phyloP scores from a whole-genome alignment of 2,113 vertebrate genomes.

The Clarias gariepinus region DNA sequence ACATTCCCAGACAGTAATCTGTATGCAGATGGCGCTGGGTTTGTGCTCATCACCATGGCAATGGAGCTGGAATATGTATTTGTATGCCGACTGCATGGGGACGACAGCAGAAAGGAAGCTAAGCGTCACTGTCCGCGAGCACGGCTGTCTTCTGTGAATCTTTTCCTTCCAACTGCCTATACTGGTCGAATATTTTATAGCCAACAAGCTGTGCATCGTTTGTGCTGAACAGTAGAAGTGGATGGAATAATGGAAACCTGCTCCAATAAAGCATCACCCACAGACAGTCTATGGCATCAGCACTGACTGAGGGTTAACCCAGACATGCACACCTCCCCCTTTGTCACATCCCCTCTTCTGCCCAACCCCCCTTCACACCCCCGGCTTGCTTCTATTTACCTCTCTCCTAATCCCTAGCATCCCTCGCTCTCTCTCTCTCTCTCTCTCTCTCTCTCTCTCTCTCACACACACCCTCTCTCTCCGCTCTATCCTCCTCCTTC shows the following conservation, averaged over 20 bases:
- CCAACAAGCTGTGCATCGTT: constrained; percentile 5
- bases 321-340: constrained; percentile 31
- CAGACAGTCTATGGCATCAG: constrained; percentile 32
- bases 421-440: constrained; percentile 35
- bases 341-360: constrained; percentile 34
- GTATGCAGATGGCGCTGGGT: constrained; percentile 47
- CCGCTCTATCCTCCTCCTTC: constrained; percentile 65
- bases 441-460: constrained; percentile 35
- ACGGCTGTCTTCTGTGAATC: constrained; percentile 7
- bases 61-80: constrained; percentile 51
- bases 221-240: neutral
- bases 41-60: constrained; percentile 57
- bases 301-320: constrained; percentile 42
- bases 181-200: constrained; percentile 40
- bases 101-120: constrained; percentile 17
- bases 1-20: constrained; percentile 43
- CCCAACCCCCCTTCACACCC: constrained; percentile 31
- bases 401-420: constrained; percentile 62
- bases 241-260: constrained; percentile 11
- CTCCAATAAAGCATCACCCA: neutral
- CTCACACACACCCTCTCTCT: constrained; percentile 42
- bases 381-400: constrained; percentile 62
- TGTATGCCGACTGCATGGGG: constrained; percentile 6
- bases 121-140: constrained; percentile 9
- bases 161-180: constrained; percentile 30